Conservation (phyloP, 1,140 invertebrate species). For the Apis cerana region DNA sequence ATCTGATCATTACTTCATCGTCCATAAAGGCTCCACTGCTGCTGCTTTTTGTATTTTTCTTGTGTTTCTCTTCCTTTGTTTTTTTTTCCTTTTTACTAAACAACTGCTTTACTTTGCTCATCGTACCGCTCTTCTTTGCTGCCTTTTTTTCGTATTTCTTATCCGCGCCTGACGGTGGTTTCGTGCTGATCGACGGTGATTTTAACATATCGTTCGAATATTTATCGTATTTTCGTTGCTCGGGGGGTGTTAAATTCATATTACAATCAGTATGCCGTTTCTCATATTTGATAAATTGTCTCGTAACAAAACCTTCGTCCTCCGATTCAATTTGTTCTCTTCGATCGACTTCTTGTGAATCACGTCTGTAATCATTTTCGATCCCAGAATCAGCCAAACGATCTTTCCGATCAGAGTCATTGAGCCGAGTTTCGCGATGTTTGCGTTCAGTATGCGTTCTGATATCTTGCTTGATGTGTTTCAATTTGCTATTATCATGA, state of each 20-base stretch:
- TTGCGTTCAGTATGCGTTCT: constrained; percentile 69
- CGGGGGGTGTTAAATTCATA: constrained; percentile 69
- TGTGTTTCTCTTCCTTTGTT: constrained; percentile 75
- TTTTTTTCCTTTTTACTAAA: constrained; percentile 80
- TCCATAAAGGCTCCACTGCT: constrained; percentile 75
- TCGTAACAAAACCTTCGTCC: constrained; percentile 85
- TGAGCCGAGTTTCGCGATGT: constrained; percentile 72
- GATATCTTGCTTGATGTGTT: constrained; percentile 71
- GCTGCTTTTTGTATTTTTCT: constrained; percentile 66
- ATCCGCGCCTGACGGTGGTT: constrained; percentile 74
- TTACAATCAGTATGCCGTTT: constrained; percentile 83
- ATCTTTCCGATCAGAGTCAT: constrained; percentile 81
- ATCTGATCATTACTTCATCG: constrained; percentile 77
- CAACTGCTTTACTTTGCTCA: constrained; percentile 78
- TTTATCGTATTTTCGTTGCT: constrained; percentile 80
- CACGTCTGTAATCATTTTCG: constrained; percentile 88
- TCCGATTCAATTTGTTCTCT: constrained; percentile 82
- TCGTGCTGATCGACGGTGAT: constrained; percentile 67
- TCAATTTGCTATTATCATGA: constrained; percentile 75
- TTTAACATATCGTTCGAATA: constrained; percentile 75
- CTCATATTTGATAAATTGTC: constrained; percentile 85
- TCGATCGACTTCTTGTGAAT: constrained; percentile 83
- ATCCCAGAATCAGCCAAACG: constrained; percentile 89
- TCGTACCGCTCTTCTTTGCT: constrained; percentile 76
- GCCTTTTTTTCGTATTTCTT: constrained; percentile 79